Conservation (phyloP, 2,797 vertebrate genomes). For the Rhadinocentrus ornatus region DNA sequence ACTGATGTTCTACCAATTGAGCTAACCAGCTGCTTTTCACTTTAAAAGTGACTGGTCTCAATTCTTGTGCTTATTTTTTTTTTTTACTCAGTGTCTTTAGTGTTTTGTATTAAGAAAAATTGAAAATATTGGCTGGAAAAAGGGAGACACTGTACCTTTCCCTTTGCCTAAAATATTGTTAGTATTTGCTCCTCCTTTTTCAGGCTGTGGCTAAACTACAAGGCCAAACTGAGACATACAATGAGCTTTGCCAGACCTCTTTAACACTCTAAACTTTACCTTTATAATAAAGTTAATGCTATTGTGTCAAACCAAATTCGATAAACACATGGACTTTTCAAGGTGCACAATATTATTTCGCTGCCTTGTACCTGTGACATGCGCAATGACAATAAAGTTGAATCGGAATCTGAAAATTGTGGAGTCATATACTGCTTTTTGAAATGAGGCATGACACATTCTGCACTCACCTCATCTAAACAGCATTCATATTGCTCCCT, state of each 20-base stretch:
- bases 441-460: slow-evolving; percentile 5
- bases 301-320: slow-evolving; percentile 3
- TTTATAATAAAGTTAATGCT: slow-evolving; percentile 4
- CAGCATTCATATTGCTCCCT: slow-evolving; percentile 93
- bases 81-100: too few species aligned
- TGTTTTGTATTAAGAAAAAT: too few species aligned
- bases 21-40: too few species aligned
- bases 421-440: neutral
- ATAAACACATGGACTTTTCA: neutral
- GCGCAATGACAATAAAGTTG: too few species aligned
- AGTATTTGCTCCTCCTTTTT: slow-evolving; percentile 8
- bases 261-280: slow-evolving; percentile 26
- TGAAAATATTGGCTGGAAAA: slow-evolving; percentile 3
- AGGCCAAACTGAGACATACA: slow-evolving; percentile 26
- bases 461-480: slow-evolving; percentile 89
- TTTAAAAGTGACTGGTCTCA: too few species aligned
- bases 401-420: too few species aligned
- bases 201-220: slow-evolving; percentile 20
- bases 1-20: too few species aligned
- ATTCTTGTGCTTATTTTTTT: too few species aligned
- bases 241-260: slow-evolving; percentile 12
- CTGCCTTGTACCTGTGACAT: too few species aligned
- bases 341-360: slow-evolving; percentile 6
- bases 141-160: neutral
- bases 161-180: slow-evolving; percentile 13